Percentiles rank a stretch among this genome's conserved stretches.
Conservation (phyloP, 2,113 vertebrate species). For the Nanger granti region DNA sequence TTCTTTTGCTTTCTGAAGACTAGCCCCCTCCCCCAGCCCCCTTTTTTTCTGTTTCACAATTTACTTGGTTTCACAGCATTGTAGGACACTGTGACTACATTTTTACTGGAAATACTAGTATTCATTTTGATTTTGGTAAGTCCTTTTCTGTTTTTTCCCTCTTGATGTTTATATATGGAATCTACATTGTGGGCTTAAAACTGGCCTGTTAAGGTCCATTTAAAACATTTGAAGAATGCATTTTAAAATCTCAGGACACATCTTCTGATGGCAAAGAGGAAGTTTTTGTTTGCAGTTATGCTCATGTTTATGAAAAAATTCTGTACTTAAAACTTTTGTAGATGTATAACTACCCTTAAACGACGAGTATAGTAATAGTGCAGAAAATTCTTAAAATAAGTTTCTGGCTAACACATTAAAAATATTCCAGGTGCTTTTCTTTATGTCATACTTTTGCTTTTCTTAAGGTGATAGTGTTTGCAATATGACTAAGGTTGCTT, state of each 20-base stretch:
- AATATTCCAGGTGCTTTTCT: not conserved
- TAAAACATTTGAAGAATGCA: not conserved
- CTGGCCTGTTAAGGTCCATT: no score
- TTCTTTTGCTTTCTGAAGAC: conserved; percentile 63
- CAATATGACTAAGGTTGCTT: not conserved
- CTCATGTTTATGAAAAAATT: conserved; percentile 9
- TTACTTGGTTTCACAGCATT: no score
- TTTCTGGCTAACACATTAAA: not conserved
- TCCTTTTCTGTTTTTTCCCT: no score
- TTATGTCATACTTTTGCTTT: conserved; percentile 24
- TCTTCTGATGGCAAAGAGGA: conserved; percentile 27
- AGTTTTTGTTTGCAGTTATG: not conserved
- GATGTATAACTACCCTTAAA: not conserved
- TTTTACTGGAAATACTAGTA: no score
- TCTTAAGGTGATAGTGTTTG: not conserved
- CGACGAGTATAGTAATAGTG: conserved; percentile 5
- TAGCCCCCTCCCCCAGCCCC: not conserved
- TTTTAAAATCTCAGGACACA: conserved; percentile 28
- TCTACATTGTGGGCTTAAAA: no score
- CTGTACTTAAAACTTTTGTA: conserved; percentile 24
- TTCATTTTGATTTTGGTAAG: no score
- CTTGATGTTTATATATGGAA: no score
- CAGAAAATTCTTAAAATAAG: conserved; percentile 13
- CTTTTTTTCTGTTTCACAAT: no score
- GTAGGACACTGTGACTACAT: no score